Evolutionary conservation across 2,797 vertebrate genomes (phyloP), one percentile per base, ranked within the genome.

Genomic region (Acipenser ruthenus): DNA sequence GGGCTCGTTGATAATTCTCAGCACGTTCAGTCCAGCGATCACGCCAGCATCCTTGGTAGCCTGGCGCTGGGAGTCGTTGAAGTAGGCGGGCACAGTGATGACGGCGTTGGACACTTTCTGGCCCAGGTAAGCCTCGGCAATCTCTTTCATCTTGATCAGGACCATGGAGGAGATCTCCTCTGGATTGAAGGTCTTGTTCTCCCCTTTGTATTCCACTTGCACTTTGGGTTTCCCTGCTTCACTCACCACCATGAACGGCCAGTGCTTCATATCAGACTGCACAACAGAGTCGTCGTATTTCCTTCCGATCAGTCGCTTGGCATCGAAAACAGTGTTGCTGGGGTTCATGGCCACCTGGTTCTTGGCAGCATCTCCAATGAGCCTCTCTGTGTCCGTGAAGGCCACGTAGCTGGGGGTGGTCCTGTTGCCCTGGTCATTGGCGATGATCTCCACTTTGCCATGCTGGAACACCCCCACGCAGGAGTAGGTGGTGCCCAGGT

Each of bases 141-240:
- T 92, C 84, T 96, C 93, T 67, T 89, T 95, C 93, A 97, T 96
- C 83, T 97, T 97, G 6, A 91, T 93, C 62, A 96, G 81, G 12
- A 95, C 93, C 93, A 95, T 95, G 63, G 94, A 95, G 12, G 94
- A 96, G 74, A 97, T 94, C 82, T 97, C 93, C 74, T 95, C 94
- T 0, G 94, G 92, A 78, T 88, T 94, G 82, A 97, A 95, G 0
- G 81, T 81, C 78, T 95, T 96, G 50, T 61, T 77, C 77, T 95
- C 92, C 0, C 89, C 92, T 80, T 96, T 96, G 77, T 94, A 91
- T 65, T 96, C 92, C 76, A 98, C 93, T 72, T 95, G 82, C 69
- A 97, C 90, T 73, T 94, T 95, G 69, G 95, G 95, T 77, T 94
- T 95, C 58, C 90, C 90, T 0, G 77, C 67, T 62, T 95, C 93